Evolutionary conservation across 2,797 vertebrate genomes (phyloP).

Genomic region (Anolis apletophallus): DNA sequence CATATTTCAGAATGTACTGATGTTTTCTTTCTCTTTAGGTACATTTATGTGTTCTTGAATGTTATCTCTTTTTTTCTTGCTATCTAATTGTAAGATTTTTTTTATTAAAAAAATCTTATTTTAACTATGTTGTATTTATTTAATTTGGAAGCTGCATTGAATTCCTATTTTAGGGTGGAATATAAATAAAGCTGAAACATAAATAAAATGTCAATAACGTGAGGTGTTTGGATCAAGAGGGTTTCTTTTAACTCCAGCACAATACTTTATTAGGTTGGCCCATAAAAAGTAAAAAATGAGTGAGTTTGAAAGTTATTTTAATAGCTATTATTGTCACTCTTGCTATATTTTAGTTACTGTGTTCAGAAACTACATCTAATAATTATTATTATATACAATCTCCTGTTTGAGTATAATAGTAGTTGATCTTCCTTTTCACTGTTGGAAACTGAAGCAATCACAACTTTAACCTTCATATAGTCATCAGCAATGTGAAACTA

Average conservation of each 20-base stretch:
- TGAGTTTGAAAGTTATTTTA: constrained; percentile 18
- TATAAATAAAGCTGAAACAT: background rate
- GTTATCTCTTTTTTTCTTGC: too few relatives aligned
- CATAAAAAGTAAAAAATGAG: constrained; percentile 5
- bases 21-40: too few relatives aligned
- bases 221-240: background rate
- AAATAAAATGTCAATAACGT: too few relatives aligned
- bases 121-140: too few relatives aligned
- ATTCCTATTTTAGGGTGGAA: too few relatives aligned
- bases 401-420: constrained; percentile 26
- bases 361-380: constrained; percentile 35
- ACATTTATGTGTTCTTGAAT: too few relatives aligned
- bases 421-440: constrained; percentile 15
- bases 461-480: constrained; percentile 25
- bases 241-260: constrained; percentile 5
- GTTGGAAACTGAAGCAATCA: constrained; percentile 27
- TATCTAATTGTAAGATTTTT: too few relatives aligned
- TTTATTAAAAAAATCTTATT: too few relatives aligned
- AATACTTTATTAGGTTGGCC: constrained; percentile 6
- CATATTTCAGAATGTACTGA: too few relatives aligned
- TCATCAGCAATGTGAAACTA: background rate
- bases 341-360: constrained; percentile 20
- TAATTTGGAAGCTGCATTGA: too few relatives aligned
- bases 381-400: constrained; percentile 37
- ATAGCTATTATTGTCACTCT: constrained; percentile 30